A percentile compares a stretch with the other conserved stretches of the same genome.
Evolutionary conservation across 1,140 invertebrate genomes (phyloP).

Genomic region (Eufriesea mexicana): DNA sequence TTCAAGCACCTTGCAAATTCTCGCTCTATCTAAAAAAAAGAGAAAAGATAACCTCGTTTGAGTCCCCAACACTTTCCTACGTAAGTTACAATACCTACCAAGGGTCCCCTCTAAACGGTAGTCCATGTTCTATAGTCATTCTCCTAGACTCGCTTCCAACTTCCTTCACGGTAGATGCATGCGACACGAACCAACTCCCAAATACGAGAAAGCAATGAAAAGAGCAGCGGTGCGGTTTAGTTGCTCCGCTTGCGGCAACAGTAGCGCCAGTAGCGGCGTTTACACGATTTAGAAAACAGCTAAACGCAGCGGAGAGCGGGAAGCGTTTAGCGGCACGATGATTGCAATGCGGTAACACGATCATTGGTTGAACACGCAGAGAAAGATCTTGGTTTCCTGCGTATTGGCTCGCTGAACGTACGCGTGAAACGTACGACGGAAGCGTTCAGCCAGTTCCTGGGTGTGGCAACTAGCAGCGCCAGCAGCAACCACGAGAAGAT

Average conservation of each 20-base stretch:
- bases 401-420: slow-evolving; percentile 95
- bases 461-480: slow-evolving; percentile 85
- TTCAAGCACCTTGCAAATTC: not conserved
- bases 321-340: not conserved
- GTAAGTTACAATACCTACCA: not conserved
- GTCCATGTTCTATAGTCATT: not conserved
- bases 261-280: not conserved
- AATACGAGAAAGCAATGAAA: not conserved
- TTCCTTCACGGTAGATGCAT: slow-evolving; percentile 15
- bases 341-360: slow-evolving; percentile 44
- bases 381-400: slow-evolving; percentile 93
- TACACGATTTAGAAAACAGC: not conserved
- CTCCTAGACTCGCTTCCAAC: not conserved
- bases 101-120: not conserved
- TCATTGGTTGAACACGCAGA: slow-evolving; percentile 82
- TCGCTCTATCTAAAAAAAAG: not conserved
- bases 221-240: too few species aligned
- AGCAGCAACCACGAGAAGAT: slow-evolving; percentile 84
- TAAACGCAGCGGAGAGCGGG: not conserved
- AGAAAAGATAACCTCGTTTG: not conserved
- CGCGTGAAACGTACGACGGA: slow-evolving; percentile 95
- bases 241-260: not conserved
- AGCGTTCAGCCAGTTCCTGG: slow-evolving; percentile 93
- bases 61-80: not conserved
- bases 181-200: not conserved